Evolutionary conservation across 1,140 invertebrate species (phyloP).

Genomic region (Drosophila kanapiae): DNA sequence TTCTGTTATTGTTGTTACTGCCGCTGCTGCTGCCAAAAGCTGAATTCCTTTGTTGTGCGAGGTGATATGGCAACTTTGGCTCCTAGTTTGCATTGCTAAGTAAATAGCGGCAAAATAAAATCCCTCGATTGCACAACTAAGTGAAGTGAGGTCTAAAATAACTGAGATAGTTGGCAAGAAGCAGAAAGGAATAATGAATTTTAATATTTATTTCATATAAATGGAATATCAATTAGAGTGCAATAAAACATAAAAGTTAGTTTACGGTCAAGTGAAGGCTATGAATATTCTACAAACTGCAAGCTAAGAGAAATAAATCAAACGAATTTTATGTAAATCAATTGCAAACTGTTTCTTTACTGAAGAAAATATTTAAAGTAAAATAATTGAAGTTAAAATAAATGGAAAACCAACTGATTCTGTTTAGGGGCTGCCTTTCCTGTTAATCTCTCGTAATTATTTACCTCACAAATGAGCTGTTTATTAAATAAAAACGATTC

Average conservation of each 20-base stretch:
- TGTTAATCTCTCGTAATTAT: background rate
- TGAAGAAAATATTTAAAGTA: background rate
- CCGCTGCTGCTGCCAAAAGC: constrained; percentile 12
- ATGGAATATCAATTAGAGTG: background rate
- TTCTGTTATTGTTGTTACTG: constrained; percentile 16
- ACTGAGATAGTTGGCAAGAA: background rate
- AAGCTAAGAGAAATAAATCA: background rate
- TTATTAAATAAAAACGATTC: background rate
- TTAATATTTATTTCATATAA: constrained; percentile 12
- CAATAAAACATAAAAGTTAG: background rate
- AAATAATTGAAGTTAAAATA: background rate
- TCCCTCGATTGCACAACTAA: constrained; percentile 31
- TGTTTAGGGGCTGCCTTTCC: background rate
- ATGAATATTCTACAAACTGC: background rate
- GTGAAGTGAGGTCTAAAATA: constrained; percentile 10
- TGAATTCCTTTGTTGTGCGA: constrained; percentile 24
- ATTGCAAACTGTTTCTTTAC: background rate
- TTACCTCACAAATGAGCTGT: background rate
- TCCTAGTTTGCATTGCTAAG: constrained; percentile 27
- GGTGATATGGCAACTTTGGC: constrained; percentile 30
- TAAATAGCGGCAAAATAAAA: constrained; percentile 31
- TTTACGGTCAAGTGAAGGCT: background rate
- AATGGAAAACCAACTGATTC: accelerated
- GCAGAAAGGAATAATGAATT: constrained; percentile 5
- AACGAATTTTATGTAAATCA: background rate